phyloP scores from a whole-genome alignment of 2,113 vertebrate species.

The Albula glossodonta region DNA sequence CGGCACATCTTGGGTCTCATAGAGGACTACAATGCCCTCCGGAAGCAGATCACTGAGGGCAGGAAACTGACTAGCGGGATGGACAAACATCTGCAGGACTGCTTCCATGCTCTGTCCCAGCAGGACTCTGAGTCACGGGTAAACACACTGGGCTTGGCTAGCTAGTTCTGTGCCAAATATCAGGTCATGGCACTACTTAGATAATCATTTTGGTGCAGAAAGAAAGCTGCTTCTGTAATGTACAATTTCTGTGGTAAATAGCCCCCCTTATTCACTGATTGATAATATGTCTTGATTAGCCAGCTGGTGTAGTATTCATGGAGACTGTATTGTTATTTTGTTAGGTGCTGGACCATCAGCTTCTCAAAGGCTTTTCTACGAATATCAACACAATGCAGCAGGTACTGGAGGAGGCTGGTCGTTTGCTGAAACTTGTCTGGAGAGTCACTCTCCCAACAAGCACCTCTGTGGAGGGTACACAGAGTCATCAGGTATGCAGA shows the following conservation, averaged over 20 bases:
- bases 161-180: not conserved
- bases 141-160: not conserved
- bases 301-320: not conserved
- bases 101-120: constrained; percentile 44
- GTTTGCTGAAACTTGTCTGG: constrained; percentile 85
- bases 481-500: constrained; percentile 56
- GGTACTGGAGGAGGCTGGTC: constrained; percentile 81
- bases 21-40: constrained; percentile 84
- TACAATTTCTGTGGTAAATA: too few relatives aligned
- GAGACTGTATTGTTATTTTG: constrained; percentile 17
- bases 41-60: constrained; percentile 80
- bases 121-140: constrained; percentile 55
- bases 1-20: constrained; percentile 81
- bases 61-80: constrained; percentile 70
- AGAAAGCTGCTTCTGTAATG: too few relatives aligned
- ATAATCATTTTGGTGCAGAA: not conserved
- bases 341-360: constrained; percentile 57
- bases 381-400: constrained; percentile 72
- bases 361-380: constrained; percentile 61
- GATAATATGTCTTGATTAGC: too few relatives aligned
- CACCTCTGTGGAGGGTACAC: constrained; percentile 27
- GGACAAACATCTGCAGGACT: constrained; percentile 69
- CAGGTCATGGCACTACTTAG: not conserved
- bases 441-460: constrained; percentile 80
- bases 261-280: too few relatives aligned